These are phyloP conservation scores for Galaxias olidus DNA, from an alignment of 2,797 vertebrate species.

Conservation along the genomic window DNA sequence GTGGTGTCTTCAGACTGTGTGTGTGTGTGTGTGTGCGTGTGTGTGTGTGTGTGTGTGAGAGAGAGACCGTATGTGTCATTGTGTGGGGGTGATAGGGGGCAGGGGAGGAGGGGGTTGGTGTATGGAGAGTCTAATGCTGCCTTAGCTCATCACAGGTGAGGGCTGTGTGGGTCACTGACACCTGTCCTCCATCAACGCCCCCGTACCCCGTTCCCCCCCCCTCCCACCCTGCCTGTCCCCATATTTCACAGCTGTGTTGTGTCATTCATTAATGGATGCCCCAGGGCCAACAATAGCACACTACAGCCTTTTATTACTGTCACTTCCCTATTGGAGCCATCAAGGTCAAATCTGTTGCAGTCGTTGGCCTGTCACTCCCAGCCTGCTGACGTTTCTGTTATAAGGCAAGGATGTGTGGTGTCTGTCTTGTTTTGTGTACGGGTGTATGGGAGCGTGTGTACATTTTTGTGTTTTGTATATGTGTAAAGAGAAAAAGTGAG, in stretches of 20 bases:
- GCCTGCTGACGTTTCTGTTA: conserved; percentile 71
- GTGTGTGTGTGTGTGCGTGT: conserved; percentile 39
- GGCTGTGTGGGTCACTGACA: conserved; percentile 60
- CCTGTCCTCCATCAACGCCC: conserved; percentile 63
- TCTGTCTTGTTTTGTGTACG: background rate
- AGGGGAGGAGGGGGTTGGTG: conserved; percentile 12
- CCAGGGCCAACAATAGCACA: conserved; percentile 75
- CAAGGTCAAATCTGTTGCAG: conserved; percentile 74
- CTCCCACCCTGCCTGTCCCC: conserved; percentile 37
- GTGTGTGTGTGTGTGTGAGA: conserved; percentile 1
- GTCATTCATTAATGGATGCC: conserved; percentile 77
- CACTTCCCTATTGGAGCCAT: conserved; percentile 63
- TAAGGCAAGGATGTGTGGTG: conserved; percentile 3
- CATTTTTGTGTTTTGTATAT: background rate
- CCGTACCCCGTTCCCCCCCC: conserved; percentile 11
- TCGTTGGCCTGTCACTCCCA: conserved; percentile 71
- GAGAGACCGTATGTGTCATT: conserved; percentile 8
- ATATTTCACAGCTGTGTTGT: conserved; percentile 67
- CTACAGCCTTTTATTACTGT: conserved; percentile 72
- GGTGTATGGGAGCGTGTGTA: background rate
- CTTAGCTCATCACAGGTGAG: conserved; percentile 53
- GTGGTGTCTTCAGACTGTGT: conserved; percentile 33
- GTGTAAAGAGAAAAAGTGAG: background rate
- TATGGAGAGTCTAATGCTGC: conserved; percentile 17
- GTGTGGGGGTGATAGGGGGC: conserved; percentile 11